phyloP scores from a whole-genome alignment of 2,113 vertebrate species.

The Ranitomeya variabilis region DNA sequence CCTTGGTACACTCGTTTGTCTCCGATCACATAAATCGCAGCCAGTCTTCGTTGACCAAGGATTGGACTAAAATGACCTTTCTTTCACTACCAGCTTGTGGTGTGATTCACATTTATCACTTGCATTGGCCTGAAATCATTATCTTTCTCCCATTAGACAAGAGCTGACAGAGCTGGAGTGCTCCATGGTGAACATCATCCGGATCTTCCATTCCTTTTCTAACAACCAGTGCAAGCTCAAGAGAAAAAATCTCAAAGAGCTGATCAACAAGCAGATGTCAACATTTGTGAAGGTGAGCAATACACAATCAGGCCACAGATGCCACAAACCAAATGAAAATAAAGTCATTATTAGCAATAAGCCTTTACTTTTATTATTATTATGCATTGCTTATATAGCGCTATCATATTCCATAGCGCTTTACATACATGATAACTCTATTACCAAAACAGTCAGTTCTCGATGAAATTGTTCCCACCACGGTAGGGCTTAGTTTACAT shows the following conservation, averaged over 20 bases:
- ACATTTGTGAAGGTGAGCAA: conserved; percentile 70
- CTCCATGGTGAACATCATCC: conserved; percentile 70
- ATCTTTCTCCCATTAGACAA: not conserved
- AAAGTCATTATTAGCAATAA: no score
- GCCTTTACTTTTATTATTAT: no score
- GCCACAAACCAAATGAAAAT: not conserved
- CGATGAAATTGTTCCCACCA: no score
- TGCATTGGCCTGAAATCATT: not conserved
- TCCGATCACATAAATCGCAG: not conserved
- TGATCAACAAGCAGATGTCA: conserved; percentile 76
- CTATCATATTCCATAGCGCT: no score
- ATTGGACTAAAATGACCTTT: not conserved
- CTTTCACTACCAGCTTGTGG: not conserved
- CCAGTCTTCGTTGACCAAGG: not conserved
- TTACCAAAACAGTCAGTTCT: no score
- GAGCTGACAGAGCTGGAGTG: conserved; percentile 69
- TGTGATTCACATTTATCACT: not conserved
- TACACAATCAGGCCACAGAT: not conserved
- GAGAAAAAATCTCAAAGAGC: conserved; percentile 72
- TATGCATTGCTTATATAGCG: no score
- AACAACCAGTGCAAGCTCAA: conserved; percentile 70
- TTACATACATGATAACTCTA: no score
- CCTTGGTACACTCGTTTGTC: no score
- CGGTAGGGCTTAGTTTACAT: no score
- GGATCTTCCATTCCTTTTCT: conserved; percentile 72